A percentile compares a stretch with the other conserved stretches of the same genome.
phyloP scores from a whole-genome alignment of 2,888 invertebrate species.

The Cyrtodaria siliqua region DNA sequence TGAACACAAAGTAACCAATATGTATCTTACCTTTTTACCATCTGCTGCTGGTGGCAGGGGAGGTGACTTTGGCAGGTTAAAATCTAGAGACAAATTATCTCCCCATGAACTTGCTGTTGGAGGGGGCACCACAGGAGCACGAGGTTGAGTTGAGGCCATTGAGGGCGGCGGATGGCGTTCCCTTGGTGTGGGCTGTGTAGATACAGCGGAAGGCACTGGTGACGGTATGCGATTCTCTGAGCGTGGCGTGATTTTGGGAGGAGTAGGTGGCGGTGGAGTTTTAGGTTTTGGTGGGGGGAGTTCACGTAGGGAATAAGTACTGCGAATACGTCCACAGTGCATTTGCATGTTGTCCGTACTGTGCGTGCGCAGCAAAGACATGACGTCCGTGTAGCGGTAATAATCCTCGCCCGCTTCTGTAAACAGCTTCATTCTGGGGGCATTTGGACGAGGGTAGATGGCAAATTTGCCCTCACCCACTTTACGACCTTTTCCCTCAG shows the following conservation, averaged over 20 bases:
- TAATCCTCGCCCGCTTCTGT: slow-evolving; percentile 79
- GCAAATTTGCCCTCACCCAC: slow-evolving; percentile 83
- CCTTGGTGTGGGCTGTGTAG: background rate
- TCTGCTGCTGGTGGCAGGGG: slow-evolving; percentile 70
- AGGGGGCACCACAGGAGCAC: slow-evolving; percentile 38
- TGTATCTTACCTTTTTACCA: slow-evolving; percentile 68
- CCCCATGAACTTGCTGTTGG: slow-evolving; percentile 70
- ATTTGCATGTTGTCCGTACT: slow-evolving; percentile 79
- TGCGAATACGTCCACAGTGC: slow-evolving; percentile 83
- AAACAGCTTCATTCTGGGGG: slow-evolving; percentile 76
- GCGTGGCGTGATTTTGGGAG: slow-evolving; percentile 18
- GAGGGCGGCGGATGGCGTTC: background rate
- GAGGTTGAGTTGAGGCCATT: slow-evolving; percentile 3
- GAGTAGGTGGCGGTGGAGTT: slow-evolving; percentile 46
- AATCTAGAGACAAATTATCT: slow-evolving; percentile 64
- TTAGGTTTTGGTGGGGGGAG: slow-evolving; percentile 56
- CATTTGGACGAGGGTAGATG: slow-evolving; percentile 82
- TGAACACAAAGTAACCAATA: too few relatives aligned
- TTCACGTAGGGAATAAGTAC: slow-evolving; percentile 73
- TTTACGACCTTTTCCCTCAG: slow-evolving; percentile 72
- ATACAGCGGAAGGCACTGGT: slow-evolving; percentile 7
- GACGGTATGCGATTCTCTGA: slow-evolving; percentile 1
- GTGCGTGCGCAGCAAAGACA: slow-evolving; percentile 77
- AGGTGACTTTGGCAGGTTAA: slow-evolving; percentile 72
- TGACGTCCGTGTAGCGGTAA: slow-evolving; percentile 77